Evolutionary conservation across 2,797 vertebrate species (phyloP), one percentile per base, ranked within the genome.

Genomic region (Sibirionetta formosa): DNA sequence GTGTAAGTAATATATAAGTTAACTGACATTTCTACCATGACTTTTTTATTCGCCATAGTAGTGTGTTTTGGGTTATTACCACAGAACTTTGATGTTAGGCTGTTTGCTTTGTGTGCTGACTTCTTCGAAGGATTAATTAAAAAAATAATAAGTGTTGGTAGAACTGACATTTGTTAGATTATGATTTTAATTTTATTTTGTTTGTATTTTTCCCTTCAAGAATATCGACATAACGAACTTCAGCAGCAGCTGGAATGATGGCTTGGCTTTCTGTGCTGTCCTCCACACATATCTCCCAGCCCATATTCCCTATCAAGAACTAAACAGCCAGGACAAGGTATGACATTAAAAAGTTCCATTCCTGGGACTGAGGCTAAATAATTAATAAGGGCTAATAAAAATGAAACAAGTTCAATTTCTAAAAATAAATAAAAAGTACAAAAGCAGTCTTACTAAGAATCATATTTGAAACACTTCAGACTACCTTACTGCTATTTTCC

Each of bases 191-290:
- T 91, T 48, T 3, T 42, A 2, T 61, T 69, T 83, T 51, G 24
- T 27, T 51, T 51, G 26, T 27, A 27, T 66, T 81, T 64, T 48
- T 29, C 65, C 82, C 50, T 85, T 90, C 38, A 94, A 99, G 99
- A 99, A 99, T 96, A 99, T 99, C 3, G 99, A 99, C 88, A 99
- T 99, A 93, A 99, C 99, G n/a, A 99, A 99, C 98, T 99, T 99
- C 98, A 99, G 99, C 98, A 99, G 99, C 98, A 99, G 99, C 97
- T 99, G 99, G 99, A 99, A 99, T 2, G 99, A 99, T 3, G 99
- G 99, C 35, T 97, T 99, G 92, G 99, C 99, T 50, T 99, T 99
- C 98, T 99, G 99, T 18, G 99, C 99, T 2, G 97, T 99, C 65
- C 99, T 99, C 44, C 99, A 99, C 92, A 99, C 99, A 5, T 99